Base-by-base conservation (phyloP, 2,113 vertebrate species). In the Cheirogaleus medius region DNA sequence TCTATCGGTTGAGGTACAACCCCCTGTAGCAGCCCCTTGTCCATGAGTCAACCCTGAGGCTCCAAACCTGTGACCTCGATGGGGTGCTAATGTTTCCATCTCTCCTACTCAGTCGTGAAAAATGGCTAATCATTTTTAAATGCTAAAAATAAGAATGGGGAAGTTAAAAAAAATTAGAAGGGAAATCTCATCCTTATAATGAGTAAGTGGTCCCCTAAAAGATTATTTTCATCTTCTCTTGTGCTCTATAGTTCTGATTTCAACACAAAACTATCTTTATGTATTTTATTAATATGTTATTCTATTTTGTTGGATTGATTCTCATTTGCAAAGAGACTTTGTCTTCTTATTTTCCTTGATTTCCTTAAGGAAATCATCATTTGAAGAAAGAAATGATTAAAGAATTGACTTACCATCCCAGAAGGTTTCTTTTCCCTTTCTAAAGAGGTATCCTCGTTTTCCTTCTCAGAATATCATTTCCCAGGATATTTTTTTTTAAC, bases 341-440 rank as follows among this genome's bases (percentile, higher is more conserved):
- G n/a, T 83, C n/a, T 64, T 76, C 37, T 56, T 76, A 18, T 15
- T 69, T 32, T 1, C 15, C 39, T 93, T 47, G 32, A 23, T 83
- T 90, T 97, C 87, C 76, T 81, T 90, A 69, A 87, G 29, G 44
- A 90, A 96, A 44, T 76, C 6, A 68, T 83, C 25, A 23, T 76
- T 74, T 73, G 11, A 81, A 37, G 34, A 81, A 94, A 94, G 25
- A 83, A n/a, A 52, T 32, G 18, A 68, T 94, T 47, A 63, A 69
- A 69, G 71, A 87, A 85, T 78, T 49, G 14, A 25, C 25, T 88
- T 69, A 8, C 39, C 74, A 71, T 52, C 21, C 21, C 29, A 9
- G 9, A 9, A 77, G n/a, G 9, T 91, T 88, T 37, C 3, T 42
- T 84, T 83, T 21, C 17, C 56, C 44, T 95, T 96, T 88, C 80